phyloP scores from a whole-genome alignment of 2,888 invertebrate genomes.

The Pecten maximus region DNA sequence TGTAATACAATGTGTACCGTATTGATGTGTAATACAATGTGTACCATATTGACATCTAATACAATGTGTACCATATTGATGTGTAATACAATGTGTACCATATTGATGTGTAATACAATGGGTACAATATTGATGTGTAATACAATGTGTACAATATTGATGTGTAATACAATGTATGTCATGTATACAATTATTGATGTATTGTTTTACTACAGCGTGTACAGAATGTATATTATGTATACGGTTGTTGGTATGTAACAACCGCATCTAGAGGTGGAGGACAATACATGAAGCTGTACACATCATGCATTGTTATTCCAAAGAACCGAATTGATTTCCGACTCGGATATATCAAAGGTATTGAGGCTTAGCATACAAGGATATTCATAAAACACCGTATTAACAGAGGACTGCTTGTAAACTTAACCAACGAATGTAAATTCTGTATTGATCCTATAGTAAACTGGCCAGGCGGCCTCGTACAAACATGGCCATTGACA shows the following conservation, averaged over 20 bases:
- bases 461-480: not conserved
- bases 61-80: too few species aligned
- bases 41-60: too few species aligned
- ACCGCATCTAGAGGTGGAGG: not conserved
- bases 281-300: not conserved
- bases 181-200: not conserved
- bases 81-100: too few species aligned
- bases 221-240: too few species aligned
- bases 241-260: not conserved
- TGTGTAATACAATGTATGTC: not conserved
- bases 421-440: not conserved
- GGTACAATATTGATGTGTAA: too few species aligned
- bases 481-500: constrained; percentile 8
- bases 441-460: not conserved
- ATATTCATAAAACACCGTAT: not conserved
- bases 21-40: too few species aligned
- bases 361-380: not conserved
- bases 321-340: not conserved
- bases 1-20: too few species aligned
- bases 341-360: not conserved
- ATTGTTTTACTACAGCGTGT: too few species aligned
- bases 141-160: too few species aligned
- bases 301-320: not conserved
- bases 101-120: too few species aligned
- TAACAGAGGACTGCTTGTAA: not conserved